Conservation (phyloP, 2,888 invertebrate species). For the Eilema griseolum region DNA sequence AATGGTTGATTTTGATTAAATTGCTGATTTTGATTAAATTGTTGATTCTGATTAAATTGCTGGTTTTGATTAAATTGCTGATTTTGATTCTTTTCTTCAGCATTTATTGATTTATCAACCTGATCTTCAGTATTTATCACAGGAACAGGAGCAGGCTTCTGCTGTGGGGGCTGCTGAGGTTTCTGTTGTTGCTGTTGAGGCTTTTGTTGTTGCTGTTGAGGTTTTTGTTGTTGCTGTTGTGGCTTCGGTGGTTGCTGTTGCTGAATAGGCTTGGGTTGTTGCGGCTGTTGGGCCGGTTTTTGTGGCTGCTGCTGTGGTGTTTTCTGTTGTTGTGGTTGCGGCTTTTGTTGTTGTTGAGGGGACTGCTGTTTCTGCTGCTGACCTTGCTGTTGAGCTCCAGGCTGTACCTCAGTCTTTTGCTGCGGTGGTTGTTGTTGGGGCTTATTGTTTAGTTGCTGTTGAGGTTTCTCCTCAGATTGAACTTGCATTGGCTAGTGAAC, state of each 20-base stretch:
- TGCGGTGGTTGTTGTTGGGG: conserved; percentile 33
- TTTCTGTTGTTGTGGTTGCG: conserved; percentile 40
- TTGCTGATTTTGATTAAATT: conserved; percentile 55
- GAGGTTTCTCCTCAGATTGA: conserved; percentile 48
- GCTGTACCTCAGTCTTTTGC: conserved; percentile 42
- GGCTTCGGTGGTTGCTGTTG: conserved; percentile 30
- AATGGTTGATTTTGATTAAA: conserved; percentile 56
- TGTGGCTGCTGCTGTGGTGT: conserved; percentile 26
- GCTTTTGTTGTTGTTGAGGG: conserved; percentile 41
- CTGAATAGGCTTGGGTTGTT: conserved; percentile 16
- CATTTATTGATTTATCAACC: conserved; percentile 67
- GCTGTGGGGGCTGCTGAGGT: conserved; percentile 29
- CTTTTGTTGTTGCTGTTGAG: conserved; percentile 45
- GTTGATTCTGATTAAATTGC: conserved; percentile 50
- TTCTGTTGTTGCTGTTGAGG: conserved; percentile 10
- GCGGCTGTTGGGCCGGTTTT: conserved; percentile 33
- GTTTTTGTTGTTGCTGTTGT: conserved; percentile 42
- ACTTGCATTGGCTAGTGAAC: conserved; percentile 38
- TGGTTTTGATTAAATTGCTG: conserved; percentile 53
- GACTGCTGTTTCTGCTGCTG: conserved; percentile 33
- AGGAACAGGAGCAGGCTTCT: conserved; percentile 55
- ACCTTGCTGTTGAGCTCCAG: conserved; percentile 30
- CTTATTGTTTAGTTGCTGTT: conserved; percentile 34
- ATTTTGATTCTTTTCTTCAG: conserved; percentile 64
- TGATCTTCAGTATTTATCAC: conserved; percentile 64